Evolutionary conservation across 2,888 invertebrate species (phyloP).

Genomic region (Thera obeliscata): DNA sequence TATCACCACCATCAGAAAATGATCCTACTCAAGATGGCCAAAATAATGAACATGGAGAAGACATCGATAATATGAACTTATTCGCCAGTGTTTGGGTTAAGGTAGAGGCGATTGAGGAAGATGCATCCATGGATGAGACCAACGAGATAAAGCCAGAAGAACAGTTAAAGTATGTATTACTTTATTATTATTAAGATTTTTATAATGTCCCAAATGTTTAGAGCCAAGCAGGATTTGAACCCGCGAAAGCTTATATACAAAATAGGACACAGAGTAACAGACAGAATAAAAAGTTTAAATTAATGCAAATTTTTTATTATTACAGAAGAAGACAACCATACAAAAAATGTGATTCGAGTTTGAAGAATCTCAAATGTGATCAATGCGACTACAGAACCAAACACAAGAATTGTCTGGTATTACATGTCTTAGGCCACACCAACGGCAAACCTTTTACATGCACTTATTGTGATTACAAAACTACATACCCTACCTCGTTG

Average conservation of each 20-base stretch:
- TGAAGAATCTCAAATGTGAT: constrained; percentile 53
- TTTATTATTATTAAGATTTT: too few species aligned
- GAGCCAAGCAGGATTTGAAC: too few species aligned
- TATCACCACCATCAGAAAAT: background rate
- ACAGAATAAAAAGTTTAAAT: too few species aligned
- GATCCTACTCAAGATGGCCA: background rate
- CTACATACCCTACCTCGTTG: constrained; percentile 58
- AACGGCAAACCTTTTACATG: constrained; percentile 55
- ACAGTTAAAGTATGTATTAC: constrained; percentile 4
- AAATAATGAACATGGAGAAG: background rate
- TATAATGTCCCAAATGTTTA: too few species aligned
- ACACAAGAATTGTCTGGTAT: constrained; percentile 58
- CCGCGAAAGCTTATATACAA: too few species aligned
- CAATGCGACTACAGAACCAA: constrained; percentile 51
- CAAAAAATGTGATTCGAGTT: constrained; percentile 6
- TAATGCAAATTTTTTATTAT: background rate
- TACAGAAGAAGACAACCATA: constrained; percentile 14
- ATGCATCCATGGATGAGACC: background rate
- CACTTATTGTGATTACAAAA: constrained; percentile 54
- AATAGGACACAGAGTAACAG: too few species aligned
- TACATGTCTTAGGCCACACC: constrained; percentile 56
- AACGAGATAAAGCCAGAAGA: background rate
- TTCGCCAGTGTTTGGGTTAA: constrained; percentile 29
- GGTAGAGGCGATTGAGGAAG: constrained; percentile 16
- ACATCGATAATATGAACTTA: constrained; percentile 6